Evolutionary conservation across 2,797 vertebrate genomes (phyloP).

Genomic region (Acrocephalus scirpaceus): DNA sequence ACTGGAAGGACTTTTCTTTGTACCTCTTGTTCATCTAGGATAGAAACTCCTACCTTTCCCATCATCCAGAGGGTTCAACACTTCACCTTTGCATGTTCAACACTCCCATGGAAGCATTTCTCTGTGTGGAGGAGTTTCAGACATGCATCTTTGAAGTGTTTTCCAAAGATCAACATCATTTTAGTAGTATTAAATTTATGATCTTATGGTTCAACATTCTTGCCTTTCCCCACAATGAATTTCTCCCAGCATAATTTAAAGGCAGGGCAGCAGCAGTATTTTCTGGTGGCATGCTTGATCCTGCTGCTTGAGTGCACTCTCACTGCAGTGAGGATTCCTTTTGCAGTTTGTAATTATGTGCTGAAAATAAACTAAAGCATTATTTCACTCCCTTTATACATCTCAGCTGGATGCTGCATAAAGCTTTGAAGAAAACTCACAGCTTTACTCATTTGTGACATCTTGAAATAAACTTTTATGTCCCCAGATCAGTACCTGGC

Average conservation of each 20-base stretch:
- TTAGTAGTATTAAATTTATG: background rate
- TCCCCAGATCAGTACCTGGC: background rate
- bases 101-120: background rate
- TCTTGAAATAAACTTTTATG: background rate
- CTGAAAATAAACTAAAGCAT: slow-evolving; percentile 48
- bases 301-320: background rate
- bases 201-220: background rate
- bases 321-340: background rate
- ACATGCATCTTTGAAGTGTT: slow-evolving; percentile 25
- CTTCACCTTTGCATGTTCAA: background rate
- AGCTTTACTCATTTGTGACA: background rate
- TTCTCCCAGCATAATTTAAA: background rate
- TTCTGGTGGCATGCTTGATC: slow-evolving; percentile 50
- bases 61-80: background rate
- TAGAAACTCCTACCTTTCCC: background rate
- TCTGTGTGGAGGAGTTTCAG: background rate
- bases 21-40: background rate
- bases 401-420: slow-evolving; percentile 23
- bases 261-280: background rate
- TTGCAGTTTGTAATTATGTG: slow-evolving; percentile 47
- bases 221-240: slow-evolving; percentile 18
- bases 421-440: slow-evolving; percentile 42
- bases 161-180: slow-evolving; percentile 31
- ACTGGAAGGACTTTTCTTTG: background rate
- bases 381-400: slow-evolving; percentile 38